Conservation (phyloP, 2,113 vertebrate species). For the Carlito syrichta region DNA sequence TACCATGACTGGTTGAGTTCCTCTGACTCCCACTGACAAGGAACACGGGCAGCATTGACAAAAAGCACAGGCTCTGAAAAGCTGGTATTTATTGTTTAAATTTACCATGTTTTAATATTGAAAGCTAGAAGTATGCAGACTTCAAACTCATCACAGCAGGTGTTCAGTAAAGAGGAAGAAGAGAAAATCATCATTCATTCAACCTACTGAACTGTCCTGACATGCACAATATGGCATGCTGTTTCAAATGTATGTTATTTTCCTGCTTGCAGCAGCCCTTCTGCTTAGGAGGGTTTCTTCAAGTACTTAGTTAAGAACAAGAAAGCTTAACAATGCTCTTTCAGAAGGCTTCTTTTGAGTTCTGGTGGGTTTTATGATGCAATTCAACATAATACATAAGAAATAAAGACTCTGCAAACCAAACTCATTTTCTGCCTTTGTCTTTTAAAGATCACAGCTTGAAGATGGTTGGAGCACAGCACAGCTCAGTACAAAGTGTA, state of each 20-base stretch:
- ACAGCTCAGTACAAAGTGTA: slow-evolving; percentile 55
- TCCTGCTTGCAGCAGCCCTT: slow-evolving; percentile 3
- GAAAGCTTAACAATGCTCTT: slow-evolving; percentile 18
- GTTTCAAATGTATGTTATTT: slow-evolving; percentile 25
- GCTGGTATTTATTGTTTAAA: neutral
- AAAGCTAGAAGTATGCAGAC: slow-evolving; percentile 14
- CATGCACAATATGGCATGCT: neutral
- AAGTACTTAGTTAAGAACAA: neutral
- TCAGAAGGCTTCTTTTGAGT: slow-evolving; percentile 30
- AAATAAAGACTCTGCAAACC: slow-evolving; percentile 46
- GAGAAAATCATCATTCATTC: neutral
- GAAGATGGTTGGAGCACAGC: slow-evolving; percentile 27
- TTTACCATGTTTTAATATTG: neutral
- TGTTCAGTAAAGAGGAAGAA: neutral
- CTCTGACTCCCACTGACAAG: neutral
- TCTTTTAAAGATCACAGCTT: slow-evolving; percentile 66
- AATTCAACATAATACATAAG: neutral
- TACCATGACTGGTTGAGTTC: neutral
- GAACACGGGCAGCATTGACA: neutral
- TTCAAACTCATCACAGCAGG: slow-evolving; percentile 1
- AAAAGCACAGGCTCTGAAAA: neutral
- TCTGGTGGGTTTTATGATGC: neutral
- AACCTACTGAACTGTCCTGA: neutral
- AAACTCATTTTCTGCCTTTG: slow-evolving; percentile 56
- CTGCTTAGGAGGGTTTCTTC: neutral